Conservation (phyloP, 1,140 invertebrate species). For the Drosophila miranda region DNA sequence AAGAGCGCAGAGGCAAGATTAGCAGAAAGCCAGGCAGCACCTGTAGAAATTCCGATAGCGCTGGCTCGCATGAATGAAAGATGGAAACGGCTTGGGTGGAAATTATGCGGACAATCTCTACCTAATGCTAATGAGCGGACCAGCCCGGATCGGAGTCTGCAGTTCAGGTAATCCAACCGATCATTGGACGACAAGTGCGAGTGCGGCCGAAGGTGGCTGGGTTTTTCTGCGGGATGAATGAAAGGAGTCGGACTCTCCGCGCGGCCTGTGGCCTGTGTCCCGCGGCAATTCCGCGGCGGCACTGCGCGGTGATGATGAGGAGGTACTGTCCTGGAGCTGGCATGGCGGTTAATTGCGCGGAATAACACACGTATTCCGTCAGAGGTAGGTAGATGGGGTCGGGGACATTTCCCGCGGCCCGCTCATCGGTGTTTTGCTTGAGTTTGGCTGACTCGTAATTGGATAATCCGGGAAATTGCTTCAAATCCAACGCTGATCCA, state of each 20-base stretch:
- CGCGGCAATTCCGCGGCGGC: constrained; percentile 53
- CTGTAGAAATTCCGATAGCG: constrained; percentile 56
- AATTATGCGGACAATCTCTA: constrained; percentile 28
- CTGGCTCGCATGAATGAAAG: constrained; percentile 46
- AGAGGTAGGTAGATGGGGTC: constrained; percentile 33
- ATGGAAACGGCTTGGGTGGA: constrained; percentile 43
- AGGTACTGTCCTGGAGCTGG: constrained; percentile 32
- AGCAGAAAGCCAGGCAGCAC: constrained; percentile 36
- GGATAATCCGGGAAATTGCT: constrained; percentile 79
- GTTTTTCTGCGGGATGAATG: constrained; percentile 65
- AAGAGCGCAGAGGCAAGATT: constrained; percentile 4
- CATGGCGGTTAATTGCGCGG: constrained; percentile 61
- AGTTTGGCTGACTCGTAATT: constrained; percentile 81
- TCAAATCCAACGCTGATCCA: constrained; percentile 74
- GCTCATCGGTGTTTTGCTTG: constrained; percentile 62
- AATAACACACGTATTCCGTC: constrained; percentile 79
- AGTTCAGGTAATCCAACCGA: constrained; percentile 53
- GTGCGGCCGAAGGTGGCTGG: neutral
- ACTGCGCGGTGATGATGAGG: constrained; percentile 57
- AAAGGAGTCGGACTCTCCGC: constrained; percentile 55
- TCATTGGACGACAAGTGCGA: constrained; percentile 52
- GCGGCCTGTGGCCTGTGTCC: constrained; percentile 13
- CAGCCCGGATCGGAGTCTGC: constrained; percentile 37
- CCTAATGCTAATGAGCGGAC: constrained; percentile 71
- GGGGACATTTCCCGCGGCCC: constrained; percentile 44